Evolutionary conservation across 1,140 invertebrate genomes (phyloP).

Genomic region (Pseudomyrmex pallidus): DNA sequence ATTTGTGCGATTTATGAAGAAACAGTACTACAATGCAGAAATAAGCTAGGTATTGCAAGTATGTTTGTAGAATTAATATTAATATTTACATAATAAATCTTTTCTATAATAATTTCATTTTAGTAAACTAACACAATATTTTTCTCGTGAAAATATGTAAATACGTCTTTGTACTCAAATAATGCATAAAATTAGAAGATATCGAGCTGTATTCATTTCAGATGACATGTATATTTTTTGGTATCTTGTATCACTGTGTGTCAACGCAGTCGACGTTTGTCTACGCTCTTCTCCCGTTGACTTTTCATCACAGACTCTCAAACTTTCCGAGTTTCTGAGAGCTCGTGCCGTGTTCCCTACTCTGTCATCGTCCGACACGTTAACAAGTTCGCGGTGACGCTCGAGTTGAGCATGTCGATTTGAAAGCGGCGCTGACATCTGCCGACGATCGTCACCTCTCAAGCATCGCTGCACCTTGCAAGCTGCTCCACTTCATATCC

Average conservation of each 20-base stretch:
- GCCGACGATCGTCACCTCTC: slow-evolving; percentile 65
- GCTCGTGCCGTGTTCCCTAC: not conserved
- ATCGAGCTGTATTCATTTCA: not conserved
- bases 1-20: slow-evolving; percentile 26
- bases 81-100: not conserved
- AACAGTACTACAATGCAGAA: not conserved
- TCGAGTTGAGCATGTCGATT: slow-evolving; percentile 41
- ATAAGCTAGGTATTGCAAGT: not conserved
- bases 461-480: slow-evolving; percentile 63
- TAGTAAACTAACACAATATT: not conserved
- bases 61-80: not conserved
- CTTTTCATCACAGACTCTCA: slow-evolving; percentile 61
- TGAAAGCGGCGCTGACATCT: slow-evolving; percentile 64
- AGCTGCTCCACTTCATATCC: slow-evolving; percentile 43
- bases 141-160: not conserved
- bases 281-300: slow-evolving; percentile 45
- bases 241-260: not conserved
- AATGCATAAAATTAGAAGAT: not conserved
- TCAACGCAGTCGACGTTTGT: not conserved
- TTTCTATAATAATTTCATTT: not conserved
- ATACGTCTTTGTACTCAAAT: not conserved
- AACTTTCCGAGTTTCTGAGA: slow-evolving; percentile 60
- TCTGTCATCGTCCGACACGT: slow-evolving; percentile 42
- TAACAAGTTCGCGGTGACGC: slow-evolving; percentile 53
- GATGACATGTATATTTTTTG: not conserved